phyloP scores from a whole-genome alignment of 1,140 invertebrate genomes.

The Drosophila pseudoananassae region DNA sequence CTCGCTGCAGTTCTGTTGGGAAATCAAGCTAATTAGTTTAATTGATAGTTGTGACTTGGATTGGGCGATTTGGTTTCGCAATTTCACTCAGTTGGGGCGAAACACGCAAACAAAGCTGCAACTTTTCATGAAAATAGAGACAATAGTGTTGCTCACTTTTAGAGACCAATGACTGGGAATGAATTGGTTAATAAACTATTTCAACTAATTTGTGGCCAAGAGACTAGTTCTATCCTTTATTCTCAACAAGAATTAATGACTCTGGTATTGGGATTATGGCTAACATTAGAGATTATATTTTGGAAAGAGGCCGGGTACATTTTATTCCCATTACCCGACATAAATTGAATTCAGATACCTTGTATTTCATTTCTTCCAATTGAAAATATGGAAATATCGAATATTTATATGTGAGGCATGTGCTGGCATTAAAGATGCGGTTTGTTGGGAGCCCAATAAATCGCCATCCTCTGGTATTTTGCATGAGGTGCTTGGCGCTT shows the following conservation, averaged over 20 bases:
- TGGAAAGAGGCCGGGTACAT: background rate
- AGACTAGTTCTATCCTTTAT: background rate
- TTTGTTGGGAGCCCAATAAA: conserved; percentile 67
- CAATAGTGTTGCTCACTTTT: conserved; percentile 13
- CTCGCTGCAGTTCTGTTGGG: conserved; percentile 31
- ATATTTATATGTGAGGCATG: conserved; percentile 68
- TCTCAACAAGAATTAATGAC: background rate
- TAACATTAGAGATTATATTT: background rate
- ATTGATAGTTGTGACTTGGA: conserved; percentile 70
- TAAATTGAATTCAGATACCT: conserved; percentile 4
- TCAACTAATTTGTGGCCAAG: background rate
- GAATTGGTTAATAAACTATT: conserved; percentile 18
- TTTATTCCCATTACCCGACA: conserved; percentile 1
- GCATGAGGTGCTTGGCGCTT: conserved; percentile 32
- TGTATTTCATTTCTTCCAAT: background rate
- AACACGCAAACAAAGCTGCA: conserved; percentile 29
- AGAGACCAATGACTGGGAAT: conserved; percentile 18
- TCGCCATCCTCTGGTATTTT: conserved; percentile 53
- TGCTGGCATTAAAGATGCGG: conserved; percentile 76
- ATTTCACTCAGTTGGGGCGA: conserved; percentile 16
- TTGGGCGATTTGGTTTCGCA: conserved; percentile 19
- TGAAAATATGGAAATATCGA: conserved; percentile 2
- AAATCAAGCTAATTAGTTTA: conserved; percentile 78
- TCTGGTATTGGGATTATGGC: background rate
- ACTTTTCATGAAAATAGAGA: conserved; percentile 10